Conservation (phyloP, 2,888 invertebrate species). For the Sinhomidia bicolor region DNA sequence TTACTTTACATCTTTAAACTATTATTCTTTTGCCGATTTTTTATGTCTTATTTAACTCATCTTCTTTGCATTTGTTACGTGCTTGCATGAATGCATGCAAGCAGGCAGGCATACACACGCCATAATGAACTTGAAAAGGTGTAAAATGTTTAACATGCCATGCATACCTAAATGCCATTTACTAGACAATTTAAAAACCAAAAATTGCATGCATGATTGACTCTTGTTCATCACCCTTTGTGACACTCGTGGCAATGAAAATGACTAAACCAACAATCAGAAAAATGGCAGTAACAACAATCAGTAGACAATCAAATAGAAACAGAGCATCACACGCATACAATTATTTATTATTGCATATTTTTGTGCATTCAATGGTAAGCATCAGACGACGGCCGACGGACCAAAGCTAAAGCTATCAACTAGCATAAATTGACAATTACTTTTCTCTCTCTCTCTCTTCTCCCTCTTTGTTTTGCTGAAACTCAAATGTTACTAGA, state of each 20-base stretch:
- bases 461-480: neutral
- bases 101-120: conserved; percentile 3
- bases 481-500: conserved; percentile 45
- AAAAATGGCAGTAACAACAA: conserved; percentile 23
- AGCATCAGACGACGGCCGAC: neutral
- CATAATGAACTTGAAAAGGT: conserved; percentile 62
- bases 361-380: neutral
- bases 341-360: neutral
- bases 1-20: neutral
- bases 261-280: conserved; percentile 40
- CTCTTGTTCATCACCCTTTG: conserved; percentile 40
- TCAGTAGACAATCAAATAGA: neutral
- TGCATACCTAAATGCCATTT: conserved; percentile 1
- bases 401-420: neutral
- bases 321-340: conserved; percentile 13
- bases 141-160: conserved; percentile 43
- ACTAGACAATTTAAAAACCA: neutral
- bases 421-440: conserved; percentile 30
- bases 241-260: conserved; percentile 47
- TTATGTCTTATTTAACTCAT: conserved; percentile 26
- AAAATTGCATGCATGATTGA: conserved; percentile 50
- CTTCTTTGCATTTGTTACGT: conserved; percentile 16
- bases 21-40: neutral
- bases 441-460: conserved; percentile 1
- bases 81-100: neutral